Conservation (phyloP, 2,113 vertebrate species). For the Rhinogobius similis region DNA sequence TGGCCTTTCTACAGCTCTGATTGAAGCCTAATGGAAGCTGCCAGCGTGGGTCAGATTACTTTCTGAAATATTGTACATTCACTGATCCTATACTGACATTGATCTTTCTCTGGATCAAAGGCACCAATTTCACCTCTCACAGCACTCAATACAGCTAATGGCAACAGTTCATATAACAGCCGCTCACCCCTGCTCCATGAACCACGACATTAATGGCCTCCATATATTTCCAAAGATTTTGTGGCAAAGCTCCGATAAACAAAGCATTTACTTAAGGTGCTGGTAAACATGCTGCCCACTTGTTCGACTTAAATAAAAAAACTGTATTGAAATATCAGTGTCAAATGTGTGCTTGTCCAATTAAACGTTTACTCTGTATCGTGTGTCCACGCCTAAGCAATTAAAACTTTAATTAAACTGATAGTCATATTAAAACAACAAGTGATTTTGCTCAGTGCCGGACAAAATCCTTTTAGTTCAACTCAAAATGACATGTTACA, state of each 20-base stretch:
- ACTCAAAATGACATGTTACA: background rate
- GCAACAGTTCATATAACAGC: slow-evolving; percentile 13
- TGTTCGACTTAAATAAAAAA: background rate
- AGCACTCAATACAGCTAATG: slow-evolving; percentile 11
- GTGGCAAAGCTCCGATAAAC: slow-evolving; percentile 1
- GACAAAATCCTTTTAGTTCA: background rate
- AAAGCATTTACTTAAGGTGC: slow-evolving; percentile 8
- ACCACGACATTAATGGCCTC: background rate
- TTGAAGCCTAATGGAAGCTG: slow-evolving; percentile 14
- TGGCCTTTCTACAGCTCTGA: slow-evolving; percentile 20
- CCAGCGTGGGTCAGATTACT: slow-evolving; percentile 21
- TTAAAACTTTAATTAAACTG: slow-evolving; percentile 1
- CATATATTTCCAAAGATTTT: slow-evolving; percentile 7
- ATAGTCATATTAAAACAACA: background rate
- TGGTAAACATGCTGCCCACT: background rate
- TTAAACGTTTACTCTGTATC: background rate
- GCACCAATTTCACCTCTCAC: slow-evolving; percentile 16
- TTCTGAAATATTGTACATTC: slow-evolving; percentile 16
- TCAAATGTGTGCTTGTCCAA: background rate
- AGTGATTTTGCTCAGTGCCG: background rate
- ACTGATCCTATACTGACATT: slow-evolving; percentile 8
- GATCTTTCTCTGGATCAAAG: slow-evolving; percentile 37
- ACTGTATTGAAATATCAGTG: background rate
- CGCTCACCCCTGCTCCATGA: background rate
- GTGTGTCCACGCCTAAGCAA: background rate